Base-by-base conservation (phyloP, 35 echinoderm and acorn worm species). In the Lytechinus variegatus region DNA sequence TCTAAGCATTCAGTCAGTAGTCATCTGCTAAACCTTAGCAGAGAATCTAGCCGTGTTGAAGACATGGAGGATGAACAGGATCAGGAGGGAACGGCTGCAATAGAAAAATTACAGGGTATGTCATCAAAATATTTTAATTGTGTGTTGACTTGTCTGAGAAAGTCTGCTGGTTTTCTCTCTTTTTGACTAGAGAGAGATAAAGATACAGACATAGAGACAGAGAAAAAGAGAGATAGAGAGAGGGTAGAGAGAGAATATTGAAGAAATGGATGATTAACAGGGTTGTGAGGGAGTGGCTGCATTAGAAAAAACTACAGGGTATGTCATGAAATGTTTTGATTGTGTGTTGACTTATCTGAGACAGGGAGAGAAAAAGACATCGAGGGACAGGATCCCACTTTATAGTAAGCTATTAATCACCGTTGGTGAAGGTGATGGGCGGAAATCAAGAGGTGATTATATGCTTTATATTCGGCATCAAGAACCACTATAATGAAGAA, bases 1-100 rank as follows among this genome's bases (percentile, higher is more conserved):
- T 96, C 97, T n/a, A 96, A 94, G 53, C 92, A 88, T 91, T 94
- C 88, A 88, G 96, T 72, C 10, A 96, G 96, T 28, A 87, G 87
- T 54, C 95, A 92, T 92, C 58, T 54, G 54, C 6, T 96, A 10
- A 93, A 55, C 54, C 54, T 93, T 5, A 93, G 92, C 92, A 93
- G 92, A 93, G 92, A 93, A 16, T 93, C 92, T 4, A 93, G 92
- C n/a, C 52, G 92, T 33, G 54, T 93, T 27, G 92, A 93, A n/a
- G 92, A 93, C 27, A 79, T 24, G 19, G 19, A 79, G 19, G 19
- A 24, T 24, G 66, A 79, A 79, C 66, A 79, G 66, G 66, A 79
- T 79, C 66, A 79, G 19, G 16, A 19, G 7, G 66, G n/a, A 79
- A 24, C 66, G 19, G 66, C 66, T 24, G 66, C 66, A 79, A 24